These are phyloP conservation scores for Leuciscus idus DNA, from an alignment of 2,113 vertebrate species.

Conservation along the genomic window DNA sequence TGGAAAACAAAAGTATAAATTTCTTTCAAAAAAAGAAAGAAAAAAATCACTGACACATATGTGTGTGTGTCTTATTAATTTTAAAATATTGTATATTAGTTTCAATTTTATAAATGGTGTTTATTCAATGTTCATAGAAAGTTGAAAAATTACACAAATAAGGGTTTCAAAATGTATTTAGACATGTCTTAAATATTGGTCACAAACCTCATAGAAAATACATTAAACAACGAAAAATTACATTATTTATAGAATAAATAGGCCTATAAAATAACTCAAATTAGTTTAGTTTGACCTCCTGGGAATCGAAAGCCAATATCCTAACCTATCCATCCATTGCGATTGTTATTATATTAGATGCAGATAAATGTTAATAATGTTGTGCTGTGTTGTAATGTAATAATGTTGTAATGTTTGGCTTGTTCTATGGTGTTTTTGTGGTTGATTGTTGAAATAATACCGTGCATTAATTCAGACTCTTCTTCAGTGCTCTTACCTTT, in stretches of 20 bases:
- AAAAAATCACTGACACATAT: no score
- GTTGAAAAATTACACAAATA: background rate
- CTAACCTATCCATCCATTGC: no score
- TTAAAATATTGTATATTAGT: background rate
- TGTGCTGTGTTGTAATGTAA: background rate
- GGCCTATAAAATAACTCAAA: no score
- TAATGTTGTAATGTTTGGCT: no score
- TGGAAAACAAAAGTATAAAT: no score
- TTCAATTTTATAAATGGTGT: background rate
- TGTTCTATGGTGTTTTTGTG: background rate
- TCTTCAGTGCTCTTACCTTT: constrained; percentile 41
- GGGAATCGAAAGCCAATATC: no score
- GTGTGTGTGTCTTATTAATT: background rate
- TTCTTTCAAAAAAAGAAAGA: no score
- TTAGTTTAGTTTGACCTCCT: no score
- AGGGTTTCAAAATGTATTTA: background rate
- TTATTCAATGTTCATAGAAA: background rate
- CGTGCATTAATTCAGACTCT: no score
- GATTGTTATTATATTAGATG: no score
- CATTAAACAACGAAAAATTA: background rate
- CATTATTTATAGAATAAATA: no score
- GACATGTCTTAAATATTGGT: background rate
- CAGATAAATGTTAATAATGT: background rate
- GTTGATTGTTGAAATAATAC: background rate
- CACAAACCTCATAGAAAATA: no score